phyloP scores from a whole-genome alignment of 2,113 vertebrate genomes.

The Drymodes brunneopygia region DNA sequence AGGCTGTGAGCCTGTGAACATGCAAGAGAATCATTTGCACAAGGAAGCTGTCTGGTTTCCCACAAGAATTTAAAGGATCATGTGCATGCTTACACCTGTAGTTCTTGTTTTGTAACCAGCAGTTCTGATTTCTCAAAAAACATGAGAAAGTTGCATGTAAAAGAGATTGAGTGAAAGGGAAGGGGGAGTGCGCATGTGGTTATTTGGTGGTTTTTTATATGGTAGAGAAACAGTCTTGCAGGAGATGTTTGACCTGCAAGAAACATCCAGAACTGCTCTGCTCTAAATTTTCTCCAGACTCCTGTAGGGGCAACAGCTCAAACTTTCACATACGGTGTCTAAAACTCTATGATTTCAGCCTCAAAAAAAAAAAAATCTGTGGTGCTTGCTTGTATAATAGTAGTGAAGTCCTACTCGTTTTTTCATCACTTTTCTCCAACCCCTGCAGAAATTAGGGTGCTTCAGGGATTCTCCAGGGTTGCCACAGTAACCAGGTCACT shows the following conservation, averaged over 20 bases:
- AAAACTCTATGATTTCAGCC: neutral
- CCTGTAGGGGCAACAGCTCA: neutral
- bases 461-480: neutral
- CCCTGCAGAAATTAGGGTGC: neutral
- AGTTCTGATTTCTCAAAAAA: neutral
- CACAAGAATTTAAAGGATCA: neutral
- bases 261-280: neutral
- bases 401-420: neutral
- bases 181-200: fast-evolving
- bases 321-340: neutral
- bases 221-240: neutral
- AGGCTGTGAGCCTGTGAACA: neutral
- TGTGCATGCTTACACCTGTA: neutral
- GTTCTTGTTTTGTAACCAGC: neutral
- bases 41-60: neutral
- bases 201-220: neutral
- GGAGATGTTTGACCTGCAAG: neutral
- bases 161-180: neutral
- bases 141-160: neutral
- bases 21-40: neutral
- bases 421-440: neutral
- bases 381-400: neutral
- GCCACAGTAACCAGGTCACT: neutral
- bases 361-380: neutral
- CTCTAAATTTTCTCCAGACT: neutral